These are phyloP conservation scores for Cyprinodon variegatus DNA, from an alignment of 2,113 vertebrate genomes.

Conservation along the genomic window DNA sequence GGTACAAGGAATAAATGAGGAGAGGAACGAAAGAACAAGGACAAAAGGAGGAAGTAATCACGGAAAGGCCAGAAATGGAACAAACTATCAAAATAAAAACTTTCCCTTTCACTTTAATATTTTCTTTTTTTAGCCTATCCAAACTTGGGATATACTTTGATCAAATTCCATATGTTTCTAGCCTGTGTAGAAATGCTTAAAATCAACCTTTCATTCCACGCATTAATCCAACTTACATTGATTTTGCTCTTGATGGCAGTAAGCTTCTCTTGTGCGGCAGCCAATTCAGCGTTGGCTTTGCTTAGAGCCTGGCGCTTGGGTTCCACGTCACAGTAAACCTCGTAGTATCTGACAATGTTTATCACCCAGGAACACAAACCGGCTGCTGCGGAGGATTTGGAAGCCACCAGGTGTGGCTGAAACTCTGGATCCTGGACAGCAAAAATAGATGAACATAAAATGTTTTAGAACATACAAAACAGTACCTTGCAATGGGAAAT, in stretches of 20 bases:
- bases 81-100: background rate
- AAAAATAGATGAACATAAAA: slow-evolving; percentile 2
- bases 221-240: slow-evolving; percentile 77
- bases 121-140: background rate
- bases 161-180: background rate
- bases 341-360: slow-evolving; percentile 89
- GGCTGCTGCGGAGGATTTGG: slow-evolving; percentile 87
- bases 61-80: background rate
- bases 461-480: background rate
- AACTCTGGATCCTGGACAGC: slow-evolving; percentile 88
- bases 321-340: slow-evolving; percentile 91
- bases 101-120: background rate
- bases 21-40: background rate
- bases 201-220: background rate
- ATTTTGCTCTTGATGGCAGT: slow-evolving; percentile 88
- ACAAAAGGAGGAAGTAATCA: background rate
- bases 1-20: too few relatives aligned
- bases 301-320: slow-evolving; percentile 90
- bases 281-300: slow-evolving; percentile 88
- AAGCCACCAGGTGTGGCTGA: slow-evolving; percentile 85
- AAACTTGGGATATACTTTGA: background rate
- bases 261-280: slow-evolving; percentile 89
- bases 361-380: slow-evolving; percentile 98
- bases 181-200: background rate
- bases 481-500: background rate